phyloP scores from a whole-genome alignment of 2,888 invertebrate genomes.

The Leucoma salicis region DNA sequence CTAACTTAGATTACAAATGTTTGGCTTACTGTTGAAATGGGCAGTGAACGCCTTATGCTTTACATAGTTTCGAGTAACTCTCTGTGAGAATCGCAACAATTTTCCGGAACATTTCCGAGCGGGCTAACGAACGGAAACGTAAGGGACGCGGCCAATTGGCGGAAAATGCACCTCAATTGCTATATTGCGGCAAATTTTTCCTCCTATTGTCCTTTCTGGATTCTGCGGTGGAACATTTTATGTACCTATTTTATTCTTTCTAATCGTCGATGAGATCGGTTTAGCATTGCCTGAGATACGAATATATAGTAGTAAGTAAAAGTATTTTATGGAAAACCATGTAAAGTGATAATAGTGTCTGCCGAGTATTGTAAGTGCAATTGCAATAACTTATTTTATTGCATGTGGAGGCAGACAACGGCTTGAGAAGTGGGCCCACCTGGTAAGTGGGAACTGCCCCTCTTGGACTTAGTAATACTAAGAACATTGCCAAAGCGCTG shows the following conservation, averaged over 20 bases:
- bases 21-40: slow-evolving; percentile 20
- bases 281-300: neutral
- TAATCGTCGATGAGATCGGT: neutral
- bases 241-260: neutral
- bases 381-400: no score
- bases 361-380: no score
- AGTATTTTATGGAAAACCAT: no score
- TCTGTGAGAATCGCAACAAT: slow-evolving; percentile 69
- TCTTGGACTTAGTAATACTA: neutral
- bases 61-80: slow-evolving; percentile 52
- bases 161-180: slow-evolving; percentile 77
- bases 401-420: no score
- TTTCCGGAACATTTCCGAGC: slow-evolving; percentile 75
- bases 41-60: slow-evolving; percentile 44
- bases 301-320: no score
- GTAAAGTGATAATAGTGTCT: no score
- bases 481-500: neutral
- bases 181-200: slow-evolving; percentile 41
- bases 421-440: no score
- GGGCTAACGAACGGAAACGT: slow-evolving; percentile 76
- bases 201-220: neutral
- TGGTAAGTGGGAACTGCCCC: neutral
- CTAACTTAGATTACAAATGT: neutral
- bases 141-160: slow-evolving; percentile 73
- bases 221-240: neutral